These are phyloP conservation scores for Alosa sapidissima DNA, from an alignment of 2,797 vertebrate genomes.

Conservation along the genomic window DNA sequence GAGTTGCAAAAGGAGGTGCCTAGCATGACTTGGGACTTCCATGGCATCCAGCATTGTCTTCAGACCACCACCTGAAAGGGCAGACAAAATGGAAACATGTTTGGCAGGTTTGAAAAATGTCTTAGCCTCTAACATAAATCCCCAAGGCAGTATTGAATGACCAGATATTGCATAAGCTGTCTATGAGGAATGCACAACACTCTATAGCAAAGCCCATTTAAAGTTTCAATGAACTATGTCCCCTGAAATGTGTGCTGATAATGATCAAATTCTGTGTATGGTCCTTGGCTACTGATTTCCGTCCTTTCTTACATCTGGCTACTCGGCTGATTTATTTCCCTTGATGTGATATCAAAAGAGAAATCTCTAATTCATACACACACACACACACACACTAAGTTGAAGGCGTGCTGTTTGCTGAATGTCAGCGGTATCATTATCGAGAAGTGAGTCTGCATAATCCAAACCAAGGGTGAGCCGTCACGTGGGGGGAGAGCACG, in stretches of 20 bases:
- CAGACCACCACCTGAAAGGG: conserved; percentile 88
- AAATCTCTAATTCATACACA: not conserved
- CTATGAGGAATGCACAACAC: not conserved
- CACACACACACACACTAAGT: not conserved
- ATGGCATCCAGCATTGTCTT: conserved; percentile 97
- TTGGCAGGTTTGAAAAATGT: not conserved
- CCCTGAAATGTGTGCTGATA: not conserved
- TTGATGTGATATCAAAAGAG: conserved; percentile 20
- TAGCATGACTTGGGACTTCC: conserved; percentile 97
- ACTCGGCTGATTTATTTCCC: not conserved
- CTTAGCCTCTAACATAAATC: not conserved
- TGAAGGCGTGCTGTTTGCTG: conserved; percentile 28
- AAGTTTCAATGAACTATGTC: not conserved
- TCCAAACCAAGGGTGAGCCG: conserved; percentile 60
- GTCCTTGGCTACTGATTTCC: conserved; percentile 2
- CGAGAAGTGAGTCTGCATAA: conserved; percentile 58
- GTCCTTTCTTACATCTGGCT: not conserved
- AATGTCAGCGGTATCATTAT: conserved; percentile 63
- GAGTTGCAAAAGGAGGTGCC: conserved; percentile 98
- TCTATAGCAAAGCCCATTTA: not conserved
- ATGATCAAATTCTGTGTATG: not conserved
- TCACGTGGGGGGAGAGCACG: conserved; percentile 42
- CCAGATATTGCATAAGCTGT: not conserved
- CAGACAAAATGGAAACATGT: conserved; percentile 59
- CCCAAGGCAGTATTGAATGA: not conserved